Evolutionary conservation across 2,797 vertebrate genomes (phyloP), one percentile per base, ranked within the genome.

Genomic region (Cheirogaleus major): DNA sequence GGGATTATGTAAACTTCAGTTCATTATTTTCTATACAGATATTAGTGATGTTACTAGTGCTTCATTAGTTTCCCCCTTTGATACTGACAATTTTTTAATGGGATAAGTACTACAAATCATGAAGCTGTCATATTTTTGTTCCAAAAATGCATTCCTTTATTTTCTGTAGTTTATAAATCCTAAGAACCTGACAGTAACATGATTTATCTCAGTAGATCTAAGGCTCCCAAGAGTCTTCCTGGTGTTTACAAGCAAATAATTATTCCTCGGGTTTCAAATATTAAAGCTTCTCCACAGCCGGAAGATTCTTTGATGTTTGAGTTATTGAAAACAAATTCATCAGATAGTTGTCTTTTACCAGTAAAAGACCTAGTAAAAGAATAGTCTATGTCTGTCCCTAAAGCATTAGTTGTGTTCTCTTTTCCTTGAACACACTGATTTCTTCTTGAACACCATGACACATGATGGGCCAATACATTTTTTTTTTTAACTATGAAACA

Each of bases 231-330:
- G 65, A 94, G 76, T 27, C 75, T 97, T 89, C 72, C 48, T 73
- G 95, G 92, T 91, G 86, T 84, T 97, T 70, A 95, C 81, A 95
- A 94, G 70, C 89, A 95, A 95, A 70, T 9, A n/a, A 97, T 50
- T n/a, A 80, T 79, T 97, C 96, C 93, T 87, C 84, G 80, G 94
- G 81, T 83, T 89, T 99, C 98, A 99, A 23, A 99, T 99, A 96
- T 98, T 99, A 98, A 99, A 99, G 98, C 99, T 98, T 99, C 99
- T 84, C 99, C 99, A 72, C 99, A 99, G 43, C 99, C 99, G 96
- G 99, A 99, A 0, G 98, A 99, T 97, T 99, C 99, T 98, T 99
- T 99, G 97, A 99, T 99, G 98, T 99, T 99, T 67, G 99, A 99
- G 91, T 99, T 99, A 98, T 99, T 99, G 59, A 61, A 99, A 94